phyloP scores from a whole-genome alignment of 2,797 vertebrate genomes.

The Ciconia nigra region DNA sequence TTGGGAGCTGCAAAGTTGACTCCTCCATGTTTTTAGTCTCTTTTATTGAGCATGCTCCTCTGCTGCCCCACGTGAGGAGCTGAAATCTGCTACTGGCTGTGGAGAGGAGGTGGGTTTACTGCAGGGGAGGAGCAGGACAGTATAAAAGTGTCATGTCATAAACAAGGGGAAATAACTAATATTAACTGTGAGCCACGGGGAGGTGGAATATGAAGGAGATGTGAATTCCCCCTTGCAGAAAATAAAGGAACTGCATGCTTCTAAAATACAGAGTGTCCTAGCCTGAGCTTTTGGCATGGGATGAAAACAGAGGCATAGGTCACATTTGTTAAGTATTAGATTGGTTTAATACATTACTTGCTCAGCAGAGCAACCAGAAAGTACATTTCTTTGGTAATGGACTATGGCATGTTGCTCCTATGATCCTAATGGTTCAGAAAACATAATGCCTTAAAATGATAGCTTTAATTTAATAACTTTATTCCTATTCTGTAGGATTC shows the following conservation, averaged over 20 bases:
- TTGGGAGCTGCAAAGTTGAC: not conserved
- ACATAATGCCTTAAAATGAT: not conserved
- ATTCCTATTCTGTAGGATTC: not conserved
- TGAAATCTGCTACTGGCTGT: not conserved
- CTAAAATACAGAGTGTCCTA: not conserved
- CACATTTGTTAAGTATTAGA: constrained; percentile 23
- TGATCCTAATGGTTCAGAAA: not conserved
- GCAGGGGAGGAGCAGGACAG: not conserved
- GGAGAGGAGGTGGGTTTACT: not conserved
- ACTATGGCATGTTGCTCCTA: not conserved
- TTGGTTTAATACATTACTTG: constrained; percentile 29
- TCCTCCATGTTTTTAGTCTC: not conserved
- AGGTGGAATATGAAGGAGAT: not conserved
- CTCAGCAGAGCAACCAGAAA: not conserved
- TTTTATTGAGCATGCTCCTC: not conserved
- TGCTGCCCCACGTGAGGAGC: not conserved
- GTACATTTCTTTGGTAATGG: not conserved
- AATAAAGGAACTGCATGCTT: not conserved
- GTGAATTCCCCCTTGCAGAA: not conserved
- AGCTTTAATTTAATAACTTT: not conserved
- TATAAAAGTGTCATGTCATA: not conserved
- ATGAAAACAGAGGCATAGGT: constrained; percentile 8
- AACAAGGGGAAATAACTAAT: not conserved
- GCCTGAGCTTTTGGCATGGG: not conserved
- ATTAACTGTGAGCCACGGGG: not conserved